phyloP scores from a whole-genome alignment of 2,113 vertebrate species.

The Sylvilagus bachmani region DNA sequence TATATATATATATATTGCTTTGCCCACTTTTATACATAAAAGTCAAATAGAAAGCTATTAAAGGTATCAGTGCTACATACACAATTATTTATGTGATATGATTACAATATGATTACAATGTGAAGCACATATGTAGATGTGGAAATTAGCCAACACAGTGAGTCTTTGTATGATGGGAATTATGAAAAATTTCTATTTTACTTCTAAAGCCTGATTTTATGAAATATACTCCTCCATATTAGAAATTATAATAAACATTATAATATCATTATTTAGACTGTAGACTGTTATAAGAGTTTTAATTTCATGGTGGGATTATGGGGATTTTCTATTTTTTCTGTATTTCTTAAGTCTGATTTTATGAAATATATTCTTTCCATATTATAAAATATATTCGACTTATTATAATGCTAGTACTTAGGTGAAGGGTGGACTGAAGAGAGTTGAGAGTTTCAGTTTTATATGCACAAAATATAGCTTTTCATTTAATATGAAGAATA shows the following conservation, averaged over 20 bases:
- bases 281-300: conserved; percentile 38
- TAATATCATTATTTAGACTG: conserved; percentile 39
- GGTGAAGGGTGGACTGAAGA: background rate
- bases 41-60: background rate
- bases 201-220: conserved; percentile 17
- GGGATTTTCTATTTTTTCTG: background rate
- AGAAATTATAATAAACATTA: conserved; percentile 36
- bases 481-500: conserved; percentile 42
- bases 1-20: background rate
- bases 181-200: background rate
- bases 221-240: background rate
- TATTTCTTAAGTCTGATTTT: background rate
- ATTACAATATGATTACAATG: background rate
- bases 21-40: background rate
- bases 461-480: background rate
- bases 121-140: background rate
- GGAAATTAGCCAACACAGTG: background rate
- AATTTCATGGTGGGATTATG: background rate
- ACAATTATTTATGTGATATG: background rate
- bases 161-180: background rate
- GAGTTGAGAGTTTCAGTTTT: background rate
- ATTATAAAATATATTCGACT: background rate
- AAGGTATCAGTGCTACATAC: background rate
- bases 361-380: background rate
- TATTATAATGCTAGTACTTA: background rate